Evolutionary conservation across 2,888 invertebrate genomes (phyloP).

Genomic region (Athrips mouffetella): DNA sequence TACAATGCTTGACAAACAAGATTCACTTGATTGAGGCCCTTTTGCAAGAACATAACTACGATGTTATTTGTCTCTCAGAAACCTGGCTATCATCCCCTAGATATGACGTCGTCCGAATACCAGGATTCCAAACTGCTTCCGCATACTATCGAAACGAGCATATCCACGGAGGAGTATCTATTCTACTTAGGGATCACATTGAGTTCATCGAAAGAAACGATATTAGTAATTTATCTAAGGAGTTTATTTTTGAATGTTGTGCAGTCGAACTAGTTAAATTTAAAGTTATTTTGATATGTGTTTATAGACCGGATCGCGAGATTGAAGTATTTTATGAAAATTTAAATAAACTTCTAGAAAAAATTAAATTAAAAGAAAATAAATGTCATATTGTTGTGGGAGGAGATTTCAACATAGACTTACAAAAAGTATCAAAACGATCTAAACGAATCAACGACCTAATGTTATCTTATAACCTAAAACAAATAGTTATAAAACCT

Average conservation of each 20-base stretch:
- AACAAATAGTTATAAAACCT: slow-evolving; percentile 6
- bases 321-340: background rate
- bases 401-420: background rate
- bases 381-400: background rate
- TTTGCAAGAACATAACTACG: background rate
- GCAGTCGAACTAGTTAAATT: background rate
- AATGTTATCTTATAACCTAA: slow-evolving; percentile 1
- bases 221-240: background rate
- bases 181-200: background rate
- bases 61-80: background rate
- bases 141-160: background rate
- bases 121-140: background rate
- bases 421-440: background rate
- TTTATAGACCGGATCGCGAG: slow-evolving; percentile 6
- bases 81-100: background rate
- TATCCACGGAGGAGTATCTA: background rate
- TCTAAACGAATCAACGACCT: background rate
- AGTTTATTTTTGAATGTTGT: slow-evolving; percentile 1
- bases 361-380: background rate
- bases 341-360: background rate
- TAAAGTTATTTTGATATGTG: background rate
- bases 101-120: background rate
- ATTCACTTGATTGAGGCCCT: background rate
- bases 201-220: background rate
- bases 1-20: background rate